Evolutionary conservation across 2,113 vertebrate genomes (phyloP).

Genomic region (Pygoscelis adeliae): DNA sequence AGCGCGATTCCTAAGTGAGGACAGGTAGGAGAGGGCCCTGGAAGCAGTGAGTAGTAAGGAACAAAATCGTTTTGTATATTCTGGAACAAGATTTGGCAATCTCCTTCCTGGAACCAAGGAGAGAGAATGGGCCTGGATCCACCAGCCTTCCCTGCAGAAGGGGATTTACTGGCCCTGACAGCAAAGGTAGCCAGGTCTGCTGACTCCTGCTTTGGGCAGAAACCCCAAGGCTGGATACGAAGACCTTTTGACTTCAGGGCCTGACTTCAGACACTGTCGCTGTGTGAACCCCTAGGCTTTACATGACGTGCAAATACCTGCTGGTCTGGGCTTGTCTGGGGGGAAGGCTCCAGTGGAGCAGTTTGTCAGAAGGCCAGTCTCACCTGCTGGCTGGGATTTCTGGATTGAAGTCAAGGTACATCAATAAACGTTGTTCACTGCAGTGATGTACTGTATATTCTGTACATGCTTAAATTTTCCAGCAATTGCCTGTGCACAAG

Average conservation of each 20-base stretch:
- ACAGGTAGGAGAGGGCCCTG: conserved; percentile 46
- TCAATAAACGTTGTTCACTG: not conserved
- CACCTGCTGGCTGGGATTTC: not conserved
- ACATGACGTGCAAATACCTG: accelerated
- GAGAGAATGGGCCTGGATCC: not conserved
- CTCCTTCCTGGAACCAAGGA: not conserved
- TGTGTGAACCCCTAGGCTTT: not conserved
- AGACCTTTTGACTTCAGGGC: not conserved
- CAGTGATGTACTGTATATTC: not conserved
- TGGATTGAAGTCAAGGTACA: not conserved
- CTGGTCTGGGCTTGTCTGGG: not conserved
- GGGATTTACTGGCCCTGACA: not conserved
- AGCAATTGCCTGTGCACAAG: not conserved
- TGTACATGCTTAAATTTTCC: not conserved
- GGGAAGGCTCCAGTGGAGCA: not conserved
- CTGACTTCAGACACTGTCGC: not conserved
- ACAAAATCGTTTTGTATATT: not conserved
- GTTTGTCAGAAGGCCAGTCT: not conserved
- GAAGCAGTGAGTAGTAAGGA: not conserved
- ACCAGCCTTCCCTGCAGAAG: not conserved
- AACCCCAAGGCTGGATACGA: not conserved
- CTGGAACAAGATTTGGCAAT: not conserved
- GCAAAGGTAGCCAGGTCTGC: not conserved
- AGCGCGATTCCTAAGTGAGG: not conserved
- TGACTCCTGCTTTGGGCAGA: not conserved